Conservation (phyloP, 2,113 vertebrate species). For the Ivindomyrus marchei region DNA sequence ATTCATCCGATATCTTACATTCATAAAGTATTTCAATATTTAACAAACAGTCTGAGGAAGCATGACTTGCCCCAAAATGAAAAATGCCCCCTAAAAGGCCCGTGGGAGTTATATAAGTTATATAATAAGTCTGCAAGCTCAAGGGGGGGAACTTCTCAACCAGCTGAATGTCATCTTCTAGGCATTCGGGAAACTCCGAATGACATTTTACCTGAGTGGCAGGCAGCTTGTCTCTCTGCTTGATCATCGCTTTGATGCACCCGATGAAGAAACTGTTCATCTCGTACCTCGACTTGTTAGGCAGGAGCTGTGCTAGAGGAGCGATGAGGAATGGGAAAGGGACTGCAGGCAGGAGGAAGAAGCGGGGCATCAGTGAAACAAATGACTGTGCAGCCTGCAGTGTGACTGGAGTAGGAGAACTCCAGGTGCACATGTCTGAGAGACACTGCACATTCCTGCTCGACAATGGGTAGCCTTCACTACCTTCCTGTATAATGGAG, state of each 20-base stretch:
- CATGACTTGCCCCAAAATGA: neutral
- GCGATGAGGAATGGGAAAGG: slow-evolving; percentile 77
- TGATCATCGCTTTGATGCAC: slow-evolving; percentile 71
- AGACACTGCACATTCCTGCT: neutral
- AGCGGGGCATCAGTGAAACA: neutral
- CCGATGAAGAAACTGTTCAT: slow-evolving; percentile 78
- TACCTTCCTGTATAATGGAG: neutral
- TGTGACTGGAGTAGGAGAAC: slow-evolving; percentile 10
- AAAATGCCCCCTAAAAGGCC: neutral
- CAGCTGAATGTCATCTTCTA: neutral
- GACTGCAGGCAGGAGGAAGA: slow-evolving; percentile 52
- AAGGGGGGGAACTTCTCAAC: neutral
- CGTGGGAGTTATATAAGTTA: neutral
- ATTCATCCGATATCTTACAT: neutral
- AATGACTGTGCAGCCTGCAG: neutral
- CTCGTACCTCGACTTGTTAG: slow-evolving; percentile 70
- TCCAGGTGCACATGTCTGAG: neutral
- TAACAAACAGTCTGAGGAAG: neutral
- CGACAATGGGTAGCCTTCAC: neutral
- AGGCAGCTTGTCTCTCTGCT: slow-evolving; percentile 72
- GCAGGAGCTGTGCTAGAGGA: slow-evolving; percentile 65
- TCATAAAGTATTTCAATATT: neutral
- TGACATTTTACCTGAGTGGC: slow-evolving; percentile 63
- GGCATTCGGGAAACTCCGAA: neutral
- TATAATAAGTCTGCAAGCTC: neutral